phyloP scores from a whole-genome alignment of 2,113 vertebrate species.

The Colinus virginianus region DNA sequence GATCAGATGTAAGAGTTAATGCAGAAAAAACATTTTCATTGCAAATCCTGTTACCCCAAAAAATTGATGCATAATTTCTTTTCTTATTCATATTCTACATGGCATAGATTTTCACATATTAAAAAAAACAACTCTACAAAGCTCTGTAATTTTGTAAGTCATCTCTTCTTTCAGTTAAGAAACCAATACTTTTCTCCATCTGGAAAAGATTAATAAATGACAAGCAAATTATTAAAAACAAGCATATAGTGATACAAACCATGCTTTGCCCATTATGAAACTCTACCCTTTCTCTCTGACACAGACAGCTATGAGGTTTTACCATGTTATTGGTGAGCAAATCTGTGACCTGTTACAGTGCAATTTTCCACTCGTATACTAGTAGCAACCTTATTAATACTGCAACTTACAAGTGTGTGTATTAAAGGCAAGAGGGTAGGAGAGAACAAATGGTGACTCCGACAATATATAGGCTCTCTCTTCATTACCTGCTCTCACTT shows the following conservation, averaged over 20 bases:
- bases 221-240: conserved; percentile 14
- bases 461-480: background rate
- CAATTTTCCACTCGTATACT: background rate
- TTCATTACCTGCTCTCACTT: background rate
- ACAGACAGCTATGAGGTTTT: background rate
- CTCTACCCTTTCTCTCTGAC: background rate
- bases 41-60: background rate
- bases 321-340: background rate
- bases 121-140: background rate
- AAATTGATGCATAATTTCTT: background rate
- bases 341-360: background rate
- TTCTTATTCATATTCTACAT: background rate
- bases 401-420: background rate
- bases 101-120: background rate
- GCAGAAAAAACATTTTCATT: background rate
- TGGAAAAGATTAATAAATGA: conserved; percentile 15
- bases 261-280: background rate
- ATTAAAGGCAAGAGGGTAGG: background rate
- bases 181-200: background rate
- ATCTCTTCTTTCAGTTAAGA: background rate
- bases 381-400: background rate
- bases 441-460: background rate
- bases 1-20: background rate
- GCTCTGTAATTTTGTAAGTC: background rate
- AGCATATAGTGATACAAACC: conserved; percentile 1